Evolutionary conservation across 2,888 invertebrate species (phyloP), one percentile per base, ranked within the genome.

Genomic region (Alcis repandata): DNA sequence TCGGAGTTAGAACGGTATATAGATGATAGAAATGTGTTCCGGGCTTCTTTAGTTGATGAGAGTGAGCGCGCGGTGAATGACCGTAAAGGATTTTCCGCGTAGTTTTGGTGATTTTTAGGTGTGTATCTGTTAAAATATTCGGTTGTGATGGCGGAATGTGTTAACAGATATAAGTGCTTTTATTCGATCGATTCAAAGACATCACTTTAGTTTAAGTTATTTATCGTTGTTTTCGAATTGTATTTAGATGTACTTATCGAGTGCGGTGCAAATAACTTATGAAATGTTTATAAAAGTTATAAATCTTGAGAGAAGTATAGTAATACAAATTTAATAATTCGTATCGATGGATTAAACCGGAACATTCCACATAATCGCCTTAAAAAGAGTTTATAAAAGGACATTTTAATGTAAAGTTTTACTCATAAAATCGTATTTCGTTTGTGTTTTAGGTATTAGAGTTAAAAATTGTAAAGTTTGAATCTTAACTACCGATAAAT

Each of bases 11-110:
- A 79, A 53, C 48, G 72, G 76, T 79, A 77, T 72, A 77, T 87
- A 87, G 86, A 85, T 80, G 80, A 84, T 86, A 88, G 87, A 73
- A 77, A 85, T 84, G 88, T 88, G 88, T 88, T 88, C 88, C 86
- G 82, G 69, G 79, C 80, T 75, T 79, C 82, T 78, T 78, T 76
- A 72, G 73, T 79, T 76, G 70, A 69, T 76, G 70, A 69, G 67
- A 69, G 60, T 60, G 72, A 78, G 65, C 69, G 71, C 72, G 64
- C 70, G 63, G 72, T 58, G 65, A 65, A 27, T 32, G 79, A 78
- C 66, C 61, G 65, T 52, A 73, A 68, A 11, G 65, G 72, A 72
- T 66, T 69, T 59, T 69, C 78, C 63, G 75, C 77, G 75, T 79
- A 73, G 48, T 45, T 65, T 68, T 62, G 46, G 32, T 15, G 32